Base-by-base conservation (phyloP, 2,797 vertebrate species). In the Rhinogobio ventralis region DNA sequence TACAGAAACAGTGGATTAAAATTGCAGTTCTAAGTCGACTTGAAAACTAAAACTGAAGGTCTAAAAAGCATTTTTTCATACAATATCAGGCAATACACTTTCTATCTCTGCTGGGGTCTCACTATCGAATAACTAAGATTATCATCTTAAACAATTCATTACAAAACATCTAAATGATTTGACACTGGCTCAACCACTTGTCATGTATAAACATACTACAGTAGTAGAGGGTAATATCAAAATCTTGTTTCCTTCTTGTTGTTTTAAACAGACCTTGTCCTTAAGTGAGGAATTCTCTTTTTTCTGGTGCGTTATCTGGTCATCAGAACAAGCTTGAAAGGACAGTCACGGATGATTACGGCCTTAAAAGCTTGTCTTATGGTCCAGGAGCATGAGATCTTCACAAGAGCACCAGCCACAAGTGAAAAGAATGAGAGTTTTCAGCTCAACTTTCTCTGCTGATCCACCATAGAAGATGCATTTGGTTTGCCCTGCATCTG, bases 381-480 rank as follows among this genome's bases (percentile, higher is more conserved):
- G 92, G 90, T 93, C 91, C 91, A 92, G 90, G 91, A 94, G 91
- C 94, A 95, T 93, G 94, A 89, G 93, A 93, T 93, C 92, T 92
- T 93, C 93, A 95, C 91, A 91, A 94, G 93, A 94, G 91, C 90
- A 76, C 67, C 89, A 91, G 90, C 91, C 91, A 93, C 90, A 89
- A 92, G 87, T 87, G 88, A 92, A 93, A 92, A 94, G 93, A 95
- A 94, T 94, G 94, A 93, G 92, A 92, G 90, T 88, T 90, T 94
- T 95, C 92, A 94, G 91, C 91, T 91, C 91, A 93, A 93, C 91
- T 92, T 85, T 91, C 92, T 93, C 90, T 88, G 79, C 91, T 84
- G 92, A 95, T 95, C 94, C 87, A 93, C 93, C 95, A 92, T 94
- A 93, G 90, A 94, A 93, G 93, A 95, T 95, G 92, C 91, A 95